Evolutionary conservation across 1,140 invertebrate species (phyloP), one percentile per base, ranked within the genome.

Genomic region (Drosophila leontia): DNA sequence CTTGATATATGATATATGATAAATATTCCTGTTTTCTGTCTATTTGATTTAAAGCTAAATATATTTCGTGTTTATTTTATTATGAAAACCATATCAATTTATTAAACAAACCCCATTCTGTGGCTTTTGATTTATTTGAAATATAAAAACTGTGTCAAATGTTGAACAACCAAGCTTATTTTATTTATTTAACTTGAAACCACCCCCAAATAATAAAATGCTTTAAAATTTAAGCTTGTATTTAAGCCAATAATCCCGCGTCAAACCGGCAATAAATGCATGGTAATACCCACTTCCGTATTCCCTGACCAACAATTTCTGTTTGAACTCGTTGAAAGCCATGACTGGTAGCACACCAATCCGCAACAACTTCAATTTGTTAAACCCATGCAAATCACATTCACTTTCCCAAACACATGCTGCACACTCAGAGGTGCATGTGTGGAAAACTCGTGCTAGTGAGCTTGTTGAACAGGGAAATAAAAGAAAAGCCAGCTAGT

Each of bases 381-480:
- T 77, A 56, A 78, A 77, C 63, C 75, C 44, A 78, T 78, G 75
- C 75, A 78, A 78, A 78, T 78, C 75, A 78, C 64, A 78, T 69
- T 78, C 63, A 78, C 75, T 78, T 78, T 78, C 56, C 64, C 74
- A 51, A 19, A 44, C 19, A 3, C 44, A 15, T 29, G 26, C 26
- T n/a, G 26, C 48, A 50, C n/a, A 34, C 50, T 34, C 29, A 12
- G 29, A 53, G 50, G 51, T 37, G 51, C 34, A 55, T 55, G 53
- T 55, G 63, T 37, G 62, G 51, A 56, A 60, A 69, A 35, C 42
- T 19, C 35, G 26, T 39, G 55, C 39, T 11, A 12, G 39, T 11
- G 15, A 55, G 63, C 75, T 77, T 47, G 44, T 76, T 51, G 35
- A 51, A 37, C 70, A 72, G 70, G 35, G 29, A 42, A 72, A 60